Conservation (phyloP, 92 coral and sea anemone species). For the Porites cylindrica region DNA sequence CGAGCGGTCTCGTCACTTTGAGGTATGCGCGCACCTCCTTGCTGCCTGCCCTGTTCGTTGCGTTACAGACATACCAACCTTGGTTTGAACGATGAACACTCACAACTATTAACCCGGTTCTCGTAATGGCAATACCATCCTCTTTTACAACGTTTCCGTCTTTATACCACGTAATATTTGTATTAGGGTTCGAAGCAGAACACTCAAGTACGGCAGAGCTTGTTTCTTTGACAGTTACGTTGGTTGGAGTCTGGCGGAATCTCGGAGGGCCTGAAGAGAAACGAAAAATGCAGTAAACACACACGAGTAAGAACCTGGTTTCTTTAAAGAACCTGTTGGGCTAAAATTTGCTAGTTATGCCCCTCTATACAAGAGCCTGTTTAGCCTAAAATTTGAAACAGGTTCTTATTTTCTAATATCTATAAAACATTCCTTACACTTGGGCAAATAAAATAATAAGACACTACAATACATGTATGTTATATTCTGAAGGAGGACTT, state of each 20-base stretch:
- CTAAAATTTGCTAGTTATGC: too few species aligned
- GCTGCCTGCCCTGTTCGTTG: constrained; percentile 76
- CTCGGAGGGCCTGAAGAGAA: constrained; percentile 77
- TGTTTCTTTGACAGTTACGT: constrained; percentile 78
- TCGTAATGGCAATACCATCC: constrained; percentile 3
- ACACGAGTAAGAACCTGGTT: neutral
- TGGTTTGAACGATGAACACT: constrained; percentile 55
- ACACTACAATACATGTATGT: too few species aligned
- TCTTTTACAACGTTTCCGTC: constrained; percentile 58
- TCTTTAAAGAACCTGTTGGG: neutral
- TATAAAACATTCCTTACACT: too few species aligned
- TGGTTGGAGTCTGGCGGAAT: constrained; percentile 66
- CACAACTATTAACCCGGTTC: constrained; percentile 54
- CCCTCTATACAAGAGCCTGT: too few species aligned
- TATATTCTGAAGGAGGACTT: too few species aligned
- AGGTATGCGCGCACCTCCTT: constrained; percentile 73
- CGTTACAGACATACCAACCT: constrained; percentile 87
- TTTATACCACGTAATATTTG: constrained; percentile 81
- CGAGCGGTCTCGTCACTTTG: constrained; percentile 52
- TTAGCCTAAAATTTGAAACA: too few species aligned
- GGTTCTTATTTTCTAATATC: too few species aligned
- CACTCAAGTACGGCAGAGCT: constrained; percentile 54
- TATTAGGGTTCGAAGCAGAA: constrained; percentile 58
- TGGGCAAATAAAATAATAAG: too few species aligned
- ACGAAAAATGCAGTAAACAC: neutral